These are phyloP conservation scores for Lagodon rhomboides DNA, from an alignment of 2,797 vertebrate species.

Conservation along the genomic window DNA sequence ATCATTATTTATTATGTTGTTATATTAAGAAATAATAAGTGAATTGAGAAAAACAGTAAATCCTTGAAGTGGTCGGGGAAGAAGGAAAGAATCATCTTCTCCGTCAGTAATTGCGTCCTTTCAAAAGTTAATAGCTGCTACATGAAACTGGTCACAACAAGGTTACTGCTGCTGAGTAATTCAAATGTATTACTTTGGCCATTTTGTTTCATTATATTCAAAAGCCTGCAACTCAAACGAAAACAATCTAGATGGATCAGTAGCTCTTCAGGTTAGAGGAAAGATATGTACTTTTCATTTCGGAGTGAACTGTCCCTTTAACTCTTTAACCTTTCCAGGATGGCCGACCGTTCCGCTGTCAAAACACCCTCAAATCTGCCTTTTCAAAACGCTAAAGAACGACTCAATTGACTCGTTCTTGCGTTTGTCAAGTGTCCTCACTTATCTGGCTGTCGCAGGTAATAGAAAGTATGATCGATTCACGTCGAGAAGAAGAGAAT, in stretches of 20 bases:
- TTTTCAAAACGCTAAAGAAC: constrained; percentile 17
- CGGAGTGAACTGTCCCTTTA: too few relatives aligned
- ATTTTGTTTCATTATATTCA: too few relatives aligned
- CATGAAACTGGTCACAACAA: too few relatives aligned
- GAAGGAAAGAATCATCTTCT: neutral
- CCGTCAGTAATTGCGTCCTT: too few relatives aligned
- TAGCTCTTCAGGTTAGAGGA: too few relatives aligned
- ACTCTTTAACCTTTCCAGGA: neutral
- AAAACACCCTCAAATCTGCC: constrained; percentile 4
- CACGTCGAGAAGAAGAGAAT: constrained; percentile 54
- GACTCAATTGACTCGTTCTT: constrained; percentile 36
- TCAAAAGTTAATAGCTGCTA: too few relatives aligned
- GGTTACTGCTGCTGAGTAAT: too few relatives aligned
- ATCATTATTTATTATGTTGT: neutral
- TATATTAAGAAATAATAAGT: neutral
- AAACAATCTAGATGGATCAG: too few relatives aligned
- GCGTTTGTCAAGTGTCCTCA: constrained; percentile 39
- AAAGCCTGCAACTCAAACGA: too few relatives aligned
- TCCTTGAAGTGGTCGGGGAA: neutral
- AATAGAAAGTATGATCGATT: constrained; percentile 70
- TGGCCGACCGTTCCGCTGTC: neutral
- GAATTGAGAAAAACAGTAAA: neutral
- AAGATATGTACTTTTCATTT: too few relatives aligned
- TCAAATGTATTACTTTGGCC: too few relatives aligned
- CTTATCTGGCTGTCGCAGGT: constrained; percentile 42